phyloP scores from a whole-genome alignment of 37 sponge, comb jelly and placozoan genomes.

The Theonella swinhoei region DNA sequence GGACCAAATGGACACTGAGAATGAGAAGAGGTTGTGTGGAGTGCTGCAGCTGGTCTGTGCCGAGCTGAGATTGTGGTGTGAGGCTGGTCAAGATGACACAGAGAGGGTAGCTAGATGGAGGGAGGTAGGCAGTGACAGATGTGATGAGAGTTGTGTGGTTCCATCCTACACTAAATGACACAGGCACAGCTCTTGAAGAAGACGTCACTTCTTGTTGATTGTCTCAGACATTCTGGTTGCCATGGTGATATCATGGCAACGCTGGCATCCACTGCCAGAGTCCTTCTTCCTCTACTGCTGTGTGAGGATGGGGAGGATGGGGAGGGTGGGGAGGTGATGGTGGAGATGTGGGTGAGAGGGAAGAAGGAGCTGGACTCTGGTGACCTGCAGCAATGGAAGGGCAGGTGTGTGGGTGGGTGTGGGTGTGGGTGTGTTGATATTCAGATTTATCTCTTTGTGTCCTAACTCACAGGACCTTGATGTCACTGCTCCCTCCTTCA shows the following conservation, averaged over 20 bases:
- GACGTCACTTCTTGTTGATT: not conserved
- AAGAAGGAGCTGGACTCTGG: not conserved
- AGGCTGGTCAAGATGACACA: too few species aligned
- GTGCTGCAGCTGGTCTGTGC: not conserved
- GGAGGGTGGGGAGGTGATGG: not conserved
- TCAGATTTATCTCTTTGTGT: too few species aligned
- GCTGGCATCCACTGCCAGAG: not conserved
- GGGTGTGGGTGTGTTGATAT: too few species aligned
- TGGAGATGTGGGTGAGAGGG: not conserved
- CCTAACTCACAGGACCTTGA: not conserved
- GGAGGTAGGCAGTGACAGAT: too few species aligned
- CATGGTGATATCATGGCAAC: not conserved
- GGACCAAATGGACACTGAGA: not conserved
- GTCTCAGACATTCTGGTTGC: not conserved
- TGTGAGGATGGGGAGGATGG: too few species aligned
- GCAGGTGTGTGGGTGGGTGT: not conserved
- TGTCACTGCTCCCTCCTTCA: not conserved
- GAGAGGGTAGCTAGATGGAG: not conserved
- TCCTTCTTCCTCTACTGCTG: not conserved
- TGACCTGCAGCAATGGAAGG: not conserved
- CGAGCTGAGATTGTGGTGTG: too few species aligned
- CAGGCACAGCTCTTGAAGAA: not conserved
- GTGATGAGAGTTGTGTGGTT: too few species aligned
- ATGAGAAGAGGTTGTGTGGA: not conserved
- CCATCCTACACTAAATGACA: not conserved